These are phyloP conservation scores for Ditylenchus weischeri DNA, from an alignment of 2,888 invertebrate species.

Conservation along the genomic window DNA sequence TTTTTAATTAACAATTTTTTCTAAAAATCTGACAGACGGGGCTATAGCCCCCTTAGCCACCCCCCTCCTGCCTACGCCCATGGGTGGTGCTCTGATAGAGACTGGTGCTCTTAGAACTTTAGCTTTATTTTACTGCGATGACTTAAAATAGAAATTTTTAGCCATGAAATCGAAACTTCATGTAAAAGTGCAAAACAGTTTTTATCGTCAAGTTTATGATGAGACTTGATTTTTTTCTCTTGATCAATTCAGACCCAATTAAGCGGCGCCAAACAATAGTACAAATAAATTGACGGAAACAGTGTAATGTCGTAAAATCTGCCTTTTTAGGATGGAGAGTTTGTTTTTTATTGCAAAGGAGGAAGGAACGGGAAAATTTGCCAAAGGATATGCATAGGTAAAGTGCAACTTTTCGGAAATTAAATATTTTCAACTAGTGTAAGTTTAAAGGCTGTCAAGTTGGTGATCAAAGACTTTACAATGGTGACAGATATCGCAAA, in stretches of 20 bases:
- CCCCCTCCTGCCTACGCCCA: too few relatives aligned
- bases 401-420: too few relatives aligned
- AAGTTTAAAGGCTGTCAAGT: slow-evolving; percentile 40
- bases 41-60: too few relatives aligned
- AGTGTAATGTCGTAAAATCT: not conserved
- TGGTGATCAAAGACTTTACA: slow-evolving; percentile 43
- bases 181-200: too few relatives aligned
- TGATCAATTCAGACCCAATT: not conserved
- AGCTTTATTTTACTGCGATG: not conserved
- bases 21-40: too few relatives aligned
- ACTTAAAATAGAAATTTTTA: too few relatives aligned
- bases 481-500: slow-evolving; percentile 50
- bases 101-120: too few relatives aligned
- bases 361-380: slow-evolving; percentile 40
- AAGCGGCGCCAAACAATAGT: not conserved
- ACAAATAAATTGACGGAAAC: slow-evolving; percentile 5
- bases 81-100: too few relatives aligned
- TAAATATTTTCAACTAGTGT: slow-evolving; percentile 11
- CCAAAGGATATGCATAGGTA: slow-evolving; percentile 44
- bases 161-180: too few relatives aligned
- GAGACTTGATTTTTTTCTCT: not conserved
- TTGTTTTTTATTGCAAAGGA: slow-evolving; percentile 52
- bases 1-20: too few relatives aligned
- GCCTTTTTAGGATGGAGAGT: slow-evolving; percentile 51
- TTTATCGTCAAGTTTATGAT: too few relatives aligned